Conservation (phyloP, 2,888 invertebrate genomes). For the Amblyjoppa proteus region DNA sequence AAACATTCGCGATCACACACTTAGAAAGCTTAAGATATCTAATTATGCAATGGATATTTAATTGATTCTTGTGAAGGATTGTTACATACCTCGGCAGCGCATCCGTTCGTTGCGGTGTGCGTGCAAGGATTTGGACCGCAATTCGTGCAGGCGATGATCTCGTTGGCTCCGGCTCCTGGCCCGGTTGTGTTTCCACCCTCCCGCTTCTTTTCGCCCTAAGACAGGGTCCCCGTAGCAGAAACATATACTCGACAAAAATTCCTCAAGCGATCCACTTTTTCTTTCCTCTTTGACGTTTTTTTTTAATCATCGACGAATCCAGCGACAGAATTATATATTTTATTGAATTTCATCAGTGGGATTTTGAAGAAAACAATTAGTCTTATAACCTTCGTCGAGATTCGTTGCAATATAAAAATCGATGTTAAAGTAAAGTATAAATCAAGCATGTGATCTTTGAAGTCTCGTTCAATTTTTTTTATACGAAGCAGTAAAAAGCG, state of each 20-base stretch:
- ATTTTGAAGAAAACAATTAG: constrained; percentile 7
- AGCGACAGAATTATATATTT: neutral
- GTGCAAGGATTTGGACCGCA: constrained; percentile 94
- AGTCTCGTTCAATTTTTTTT: constrained; percentile 25
- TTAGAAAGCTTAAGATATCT: constrained; percentile 12
- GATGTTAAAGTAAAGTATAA: neutral
- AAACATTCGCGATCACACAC: constrained; percentile 9
- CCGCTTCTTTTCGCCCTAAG: constrained; percentile 94
- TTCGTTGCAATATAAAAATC: constrained; percentile 6
- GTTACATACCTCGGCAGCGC: constrained; percentile 92
- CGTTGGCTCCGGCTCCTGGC: constrained; percentile 89
- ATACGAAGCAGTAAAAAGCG: constrained; percentile 11
- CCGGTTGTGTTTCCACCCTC: constrained; percentile 86
- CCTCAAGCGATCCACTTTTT: constrained; percentile 78
- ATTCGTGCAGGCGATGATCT: constrained; percentile 93
- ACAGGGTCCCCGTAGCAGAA: constrained; percentile 83
- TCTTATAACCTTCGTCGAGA: neutral
- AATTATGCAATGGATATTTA: constrained; percentile 20
- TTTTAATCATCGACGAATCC: constrained; percentile 34
- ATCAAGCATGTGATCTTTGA: constrained; percentile 27
- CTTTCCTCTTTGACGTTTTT: constrained; percentile 20
- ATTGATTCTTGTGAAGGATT: constrained; percentile 34
- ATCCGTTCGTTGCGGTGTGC: constrained; percentile 94
- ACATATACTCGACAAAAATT: constrained; percentile 56
- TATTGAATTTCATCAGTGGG: neutral